Base-by-base conservation (phyloP, 2,797 vertebrate species). In the Tadarida brasiliensis region DNA sequence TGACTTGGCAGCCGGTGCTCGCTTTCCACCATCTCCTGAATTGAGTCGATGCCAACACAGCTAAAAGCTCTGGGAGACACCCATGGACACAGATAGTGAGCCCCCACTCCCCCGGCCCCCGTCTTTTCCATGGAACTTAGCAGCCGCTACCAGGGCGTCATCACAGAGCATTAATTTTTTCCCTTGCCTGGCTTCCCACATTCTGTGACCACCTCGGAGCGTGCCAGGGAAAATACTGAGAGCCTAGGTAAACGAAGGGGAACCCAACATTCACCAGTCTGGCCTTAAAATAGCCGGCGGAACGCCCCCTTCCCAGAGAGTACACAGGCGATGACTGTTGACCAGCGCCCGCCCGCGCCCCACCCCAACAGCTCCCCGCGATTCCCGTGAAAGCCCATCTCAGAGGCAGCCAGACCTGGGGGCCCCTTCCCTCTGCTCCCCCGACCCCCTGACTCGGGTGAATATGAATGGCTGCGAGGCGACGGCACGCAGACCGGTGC, bases 231-330 rank as follows among this genome's bases (percentile, higher is more conserved):
- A 98, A 98, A 98, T 91, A 98, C 6, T 89, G 92, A 96, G 96
- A 91, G 96, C 96, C 95, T 96, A 97, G 97, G 97, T 97, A 98
- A 97, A 97, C 77, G 89, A 84, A 97, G 97, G 97, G 97, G 97
- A 97, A 95, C 96, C 97, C 95, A 97, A 65, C 91, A 87, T 96
- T 95, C 95, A 86, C 97, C 95, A 97, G 92, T 85, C 97, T 95
- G 95, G 83, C 87, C 97, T 97, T 97, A 97, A 97, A 98, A 98
- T 97, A 97, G 96, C 89, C 26, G 0, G 44, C 0, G 47, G 51
- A 93, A 95, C 59, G 49, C 95, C 97, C 96, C 97, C 85, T 61
- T 77, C 94, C 90, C 88, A 47, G 73, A 84, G 87, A 89, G 96
- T 56, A 96, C 96, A 97, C 91, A 95, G 93, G 81, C 87, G 1